Evolutionary conservation across 2,888 invertebrate species (phyloP).

Genomic region (Epistrophella euchroma): DNA sequence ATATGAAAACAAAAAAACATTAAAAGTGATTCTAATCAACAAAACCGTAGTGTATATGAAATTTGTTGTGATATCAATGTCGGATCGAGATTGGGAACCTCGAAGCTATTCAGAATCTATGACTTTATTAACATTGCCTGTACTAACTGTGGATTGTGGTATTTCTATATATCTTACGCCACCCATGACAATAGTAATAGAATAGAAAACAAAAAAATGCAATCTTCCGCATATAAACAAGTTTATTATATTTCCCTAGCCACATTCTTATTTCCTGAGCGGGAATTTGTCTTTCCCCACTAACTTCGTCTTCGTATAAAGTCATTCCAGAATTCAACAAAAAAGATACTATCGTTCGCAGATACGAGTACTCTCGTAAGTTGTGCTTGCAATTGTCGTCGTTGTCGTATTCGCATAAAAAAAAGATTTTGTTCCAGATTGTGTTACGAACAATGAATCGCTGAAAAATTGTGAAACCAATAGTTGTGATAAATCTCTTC

Average conservation of each 20-base stretch:
- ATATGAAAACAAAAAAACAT: no score
- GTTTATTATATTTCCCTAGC: slow-evolving; percentile 74
- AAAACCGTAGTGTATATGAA: not conserved
- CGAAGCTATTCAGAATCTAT: slow-evolving; percentile 52
- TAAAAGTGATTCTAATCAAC: not conserved
- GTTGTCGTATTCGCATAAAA: slow-evolving; percentile 40
- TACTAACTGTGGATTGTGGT: slow-evolving; percentile 45
- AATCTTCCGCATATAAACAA: slow-evolving; percentile 74
- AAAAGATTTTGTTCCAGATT: slow-evolving; percentile 74
- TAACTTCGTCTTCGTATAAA: slow-evolving; percentile 11
- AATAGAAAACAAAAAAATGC: slow-evolving; percentile 56
- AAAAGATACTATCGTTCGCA: slow-evolving; percentile 13
- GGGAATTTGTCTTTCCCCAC: not conserved
- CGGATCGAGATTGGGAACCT: slow-evolving; percentile 24
- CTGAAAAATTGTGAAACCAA: slow-evolving; percentile 76
- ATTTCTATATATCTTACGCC: slow-evolving; percentile 46
- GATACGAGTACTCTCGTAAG: slow-evolving; percentile 8
- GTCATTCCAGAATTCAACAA: slow-evolving; percentile 19
- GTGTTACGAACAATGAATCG: slow-evolving; percentile 74
- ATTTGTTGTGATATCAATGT: slow-evolving; percentile 39
- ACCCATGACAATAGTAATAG: slow-evolving; percentile 66
- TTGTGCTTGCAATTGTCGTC: slow-evolving; percentile 2
- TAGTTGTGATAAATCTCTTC: slow-evolving; percentile 75
- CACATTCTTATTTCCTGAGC: slow-evolving; percentile 67
- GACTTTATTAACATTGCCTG: slow-evolving; percentile 70